These are phyloP conservation scores for Poecilia picta DNA, from an alignment of 2,797 vertebrate species.

Conservation along the genomic window DNA sequence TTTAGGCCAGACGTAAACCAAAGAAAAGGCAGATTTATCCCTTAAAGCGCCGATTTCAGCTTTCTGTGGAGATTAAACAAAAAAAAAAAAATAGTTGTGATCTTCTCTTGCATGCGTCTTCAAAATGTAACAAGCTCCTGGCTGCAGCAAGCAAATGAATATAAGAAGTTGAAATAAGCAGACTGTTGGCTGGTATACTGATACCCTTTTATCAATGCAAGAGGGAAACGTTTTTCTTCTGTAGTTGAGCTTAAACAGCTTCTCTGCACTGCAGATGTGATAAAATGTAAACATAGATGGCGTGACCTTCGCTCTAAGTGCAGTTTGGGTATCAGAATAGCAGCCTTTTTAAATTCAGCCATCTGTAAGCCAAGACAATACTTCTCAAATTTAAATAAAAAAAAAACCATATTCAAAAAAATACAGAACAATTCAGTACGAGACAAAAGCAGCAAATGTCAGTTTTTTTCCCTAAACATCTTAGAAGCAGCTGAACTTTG, in stretches of 20 bases:
- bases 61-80: background rate
- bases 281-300: constrained; percentile 18
- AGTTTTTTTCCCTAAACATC: constrained; percentile 14
- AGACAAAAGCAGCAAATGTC: constrained; percentile 6
- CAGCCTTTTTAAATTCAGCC: constrained; percentile 7
- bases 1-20: background rate
- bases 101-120: constrained; percentile 34
- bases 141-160: constrained; percentile 10
- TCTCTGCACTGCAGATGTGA: constrained; percentile 57
- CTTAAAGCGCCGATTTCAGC: background rate
- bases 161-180: background rate
- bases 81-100: background rate
- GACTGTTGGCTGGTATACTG: constrained; percentile 15
- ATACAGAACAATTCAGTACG: background rate
- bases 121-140: constrained; percentile 8
- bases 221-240: background rate
- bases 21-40: background rate
- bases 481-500: constrained; percentile 15
- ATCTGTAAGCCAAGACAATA: background rate
- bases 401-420: background rate
- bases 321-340: constrained; percentile 21
- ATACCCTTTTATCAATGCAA: background rate
- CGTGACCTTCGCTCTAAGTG: background rate
- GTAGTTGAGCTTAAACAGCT: background rate
- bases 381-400: background rate